Evolutionary conservation across 2,113 vertebrate genomes (phyloP).

Genomic region (Peromyscus maniculatus): DNA sequence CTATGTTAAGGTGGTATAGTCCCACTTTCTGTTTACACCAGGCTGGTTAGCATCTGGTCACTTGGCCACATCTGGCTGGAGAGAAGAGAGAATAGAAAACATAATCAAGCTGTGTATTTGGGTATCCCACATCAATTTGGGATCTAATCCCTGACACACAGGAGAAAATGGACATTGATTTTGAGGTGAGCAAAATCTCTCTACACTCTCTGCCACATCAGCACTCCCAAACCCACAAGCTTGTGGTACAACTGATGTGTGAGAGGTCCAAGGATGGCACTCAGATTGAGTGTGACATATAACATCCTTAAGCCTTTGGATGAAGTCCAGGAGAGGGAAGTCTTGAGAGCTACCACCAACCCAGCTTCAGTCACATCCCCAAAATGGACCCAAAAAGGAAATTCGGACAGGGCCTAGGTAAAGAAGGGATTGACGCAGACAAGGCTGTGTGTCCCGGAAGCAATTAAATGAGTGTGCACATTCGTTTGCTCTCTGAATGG

Average conservation of each 20-base stretch:
- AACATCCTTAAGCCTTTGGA: background rate
- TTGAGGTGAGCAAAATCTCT: background rate
- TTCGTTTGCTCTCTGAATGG: background rate
- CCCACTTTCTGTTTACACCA: background rate
- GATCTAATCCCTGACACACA: background rate
- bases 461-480: rapidly evolving
- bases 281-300: background rate
- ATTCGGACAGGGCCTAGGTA: background rate
- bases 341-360: background rate
- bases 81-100: background rate
- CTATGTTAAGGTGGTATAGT: background rate
- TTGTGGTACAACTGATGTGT: background rate
- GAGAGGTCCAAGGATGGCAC: background rate
- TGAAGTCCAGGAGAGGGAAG: background rate
- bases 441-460: background rate
- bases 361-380: background rate
- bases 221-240: background rate
- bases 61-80: background rate
- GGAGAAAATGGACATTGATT: background rate
- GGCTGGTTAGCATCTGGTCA: background rate
- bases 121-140: background rate
- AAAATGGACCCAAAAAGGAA: background rate
- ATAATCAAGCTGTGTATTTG: background rate
- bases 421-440: background rate
- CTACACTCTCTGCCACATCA: background rate